Base-by-base conservation (phyloP, 2,797 vertebrate species). In the Diceros bicornis region DNA sequence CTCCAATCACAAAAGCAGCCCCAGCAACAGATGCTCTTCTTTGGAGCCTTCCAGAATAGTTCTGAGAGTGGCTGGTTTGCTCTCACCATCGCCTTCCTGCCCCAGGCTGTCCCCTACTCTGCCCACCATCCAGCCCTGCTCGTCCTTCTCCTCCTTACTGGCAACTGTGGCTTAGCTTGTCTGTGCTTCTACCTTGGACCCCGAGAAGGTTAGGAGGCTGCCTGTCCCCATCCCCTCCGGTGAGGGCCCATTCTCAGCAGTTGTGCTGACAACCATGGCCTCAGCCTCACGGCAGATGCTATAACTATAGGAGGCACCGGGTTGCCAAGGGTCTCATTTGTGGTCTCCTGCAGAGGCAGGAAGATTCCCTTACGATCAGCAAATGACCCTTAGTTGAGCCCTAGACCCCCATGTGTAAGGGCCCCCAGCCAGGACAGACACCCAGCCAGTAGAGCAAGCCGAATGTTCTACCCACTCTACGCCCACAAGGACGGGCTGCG, bases 11-110 rank as follows among this genome's bases (percentile, higher is more conserved):
- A 68, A 37, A 75, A 74, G 44, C 32, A 61, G 13, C 52, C 50
- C 66, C 61, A 34, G 59, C 34, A 64, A 25, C 17, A 87, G n/a
- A 20, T 21, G 25, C 13, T 75, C 4, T 74, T 84, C n/a, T 29
- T 50, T 64, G 74, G 52, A 78, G 29, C 27, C 41, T 94, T 87
- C 64, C 57, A 66, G 89, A 69, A 87, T 16, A 87, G 16, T 37
- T 83, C 77, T 5, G 69, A 41, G 74, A 62, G 52, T 34, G 64
- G 23, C 29, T 25, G 17, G 5, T 34, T 71, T 64, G 18, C 29
- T 82, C 52, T 79, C 27, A 13, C 29, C 12, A 32, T 62, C 4
- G 0, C 27, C 7, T 83, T 66, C 52, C 52, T n/a, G n/a, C 72
- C 44, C 57, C 44, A 59, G 16, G 25, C 20, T 84, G 34, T 32